phyloP scores from a whole-genome alignment of 2,113 vertebrate species.

The Orthonyx spaldingii region DNA sequence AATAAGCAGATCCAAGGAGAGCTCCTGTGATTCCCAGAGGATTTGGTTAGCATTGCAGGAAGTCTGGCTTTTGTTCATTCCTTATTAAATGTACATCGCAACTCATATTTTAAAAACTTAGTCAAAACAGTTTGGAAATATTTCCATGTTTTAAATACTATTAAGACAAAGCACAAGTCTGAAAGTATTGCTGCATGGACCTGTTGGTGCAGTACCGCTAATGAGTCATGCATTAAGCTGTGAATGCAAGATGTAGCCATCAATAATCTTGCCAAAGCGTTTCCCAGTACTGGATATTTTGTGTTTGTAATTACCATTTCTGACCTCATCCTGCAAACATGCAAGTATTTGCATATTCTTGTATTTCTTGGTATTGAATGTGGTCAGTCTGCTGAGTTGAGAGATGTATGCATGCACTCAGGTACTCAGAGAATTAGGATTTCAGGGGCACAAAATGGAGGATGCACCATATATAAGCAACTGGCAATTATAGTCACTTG shows the following conservation, averaged over 20 bases:
- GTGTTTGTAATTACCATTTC: not conserved
- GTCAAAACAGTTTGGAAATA: not conserved
- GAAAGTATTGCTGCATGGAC: not conserved
- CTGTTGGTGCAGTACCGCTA: not conserved
- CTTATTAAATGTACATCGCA: not conserved
- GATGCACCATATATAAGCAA: not conserved
- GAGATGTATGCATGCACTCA: not conserved
- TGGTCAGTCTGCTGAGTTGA: not conserved
- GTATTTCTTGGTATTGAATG: not conserved
- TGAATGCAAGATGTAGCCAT: not conserved
- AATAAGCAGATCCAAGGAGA: not conserved
- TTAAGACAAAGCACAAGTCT: not conserved
- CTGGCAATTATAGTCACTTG: conserved; percentile 7
- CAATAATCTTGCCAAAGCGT: not conserved
- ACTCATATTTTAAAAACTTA: not conserved
- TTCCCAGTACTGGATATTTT: not conserved
- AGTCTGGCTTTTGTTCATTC: not conserved
- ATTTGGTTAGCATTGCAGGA: not conserved
- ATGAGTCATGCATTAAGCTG: not conserved
- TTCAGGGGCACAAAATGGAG: not conserved
- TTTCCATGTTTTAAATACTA: not conserved
- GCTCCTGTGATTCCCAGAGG: not conserved
- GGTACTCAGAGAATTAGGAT: not conserved
- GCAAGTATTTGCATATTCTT: not conserved
- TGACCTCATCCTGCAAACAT: not conserved